phyloP scores from a whole-genome alignment of 2,888 invertebrate genomes.

The Oligia strigilis region DNA sequence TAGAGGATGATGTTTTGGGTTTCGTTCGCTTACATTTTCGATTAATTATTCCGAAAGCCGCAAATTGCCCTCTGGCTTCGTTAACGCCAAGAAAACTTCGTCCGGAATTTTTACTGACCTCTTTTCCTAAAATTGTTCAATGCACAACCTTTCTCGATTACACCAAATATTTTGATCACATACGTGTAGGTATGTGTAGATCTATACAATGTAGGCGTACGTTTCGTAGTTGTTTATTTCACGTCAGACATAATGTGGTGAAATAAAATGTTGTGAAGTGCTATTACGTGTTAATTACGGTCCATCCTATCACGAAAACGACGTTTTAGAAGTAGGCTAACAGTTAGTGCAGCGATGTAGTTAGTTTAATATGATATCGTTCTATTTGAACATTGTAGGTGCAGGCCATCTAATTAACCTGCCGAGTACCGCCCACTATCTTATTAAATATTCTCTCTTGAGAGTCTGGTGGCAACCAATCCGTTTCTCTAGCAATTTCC shows the following conservation, averaged over 20 bases:
- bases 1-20: slow-evolving; percentile 19
- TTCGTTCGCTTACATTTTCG: slow-evolving; percentile 38
- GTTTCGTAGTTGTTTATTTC: slow-evolving; percentile 20
- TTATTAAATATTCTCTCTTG: slow-evolving; percentile 47
- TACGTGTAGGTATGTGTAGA: not conserved
- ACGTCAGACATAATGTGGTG: slow-evolving; percentile 29
- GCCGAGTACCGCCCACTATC: slow-evolving; percentile 19
- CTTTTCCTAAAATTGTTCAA: slow-evolving; percentile 53
- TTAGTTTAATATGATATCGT: slow-evolving; percentile 33
- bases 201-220: not conserved
- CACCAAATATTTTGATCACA: slow-evolving; percentile 24
- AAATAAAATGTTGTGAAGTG: slow-evolving; percentile 47
- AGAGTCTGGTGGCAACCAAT: slow-evolving; percentile 40
- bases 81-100: slow-evolving; percentile 54
- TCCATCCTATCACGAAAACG: slow-evolving; percentile 38
- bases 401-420: slow-evolving; percentile 39
- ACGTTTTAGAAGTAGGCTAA: slow-evolving; percentile 42
- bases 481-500: slow-evolving; percentile 43
- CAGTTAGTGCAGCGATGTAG: slow-evolving; percentile 41
- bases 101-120: slow-evolving; percentile 49
- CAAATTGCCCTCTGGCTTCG: slow-evolving; percentile 50
- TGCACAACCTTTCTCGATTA: slow-evolving; percentile 44
- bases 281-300: slow-evolving; percentile 49
- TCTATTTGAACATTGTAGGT: slow-evolving; percentile 19
- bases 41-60: slow-evolving; percentile 51